Conservation (phyloP, 2,113 vertebrate genomes). For the Hippocampus abdominalis region DNA sequence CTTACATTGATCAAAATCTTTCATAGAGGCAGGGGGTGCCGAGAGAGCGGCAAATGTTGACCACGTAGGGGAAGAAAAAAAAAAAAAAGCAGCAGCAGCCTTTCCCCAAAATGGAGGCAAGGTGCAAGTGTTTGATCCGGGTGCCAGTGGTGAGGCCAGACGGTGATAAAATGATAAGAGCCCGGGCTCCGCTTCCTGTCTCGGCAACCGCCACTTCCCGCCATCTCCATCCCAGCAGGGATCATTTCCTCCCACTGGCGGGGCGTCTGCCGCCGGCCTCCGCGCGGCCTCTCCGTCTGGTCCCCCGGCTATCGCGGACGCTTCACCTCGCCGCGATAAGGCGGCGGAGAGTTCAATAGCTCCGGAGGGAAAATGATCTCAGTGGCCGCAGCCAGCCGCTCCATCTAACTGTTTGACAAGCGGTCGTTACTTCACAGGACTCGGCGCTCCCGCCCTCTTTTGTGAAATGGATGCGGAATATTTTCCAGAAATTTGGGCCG, state of each 20-base stretch:
- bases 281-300: background rate
- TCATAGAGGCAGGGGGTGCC: too few relatives aligned
- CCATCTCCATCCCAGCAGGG: conserved; percentile 31
- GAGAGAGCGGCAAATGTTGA: too few relatives aligned
- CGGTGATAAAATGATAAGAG: conserved; percentile 52
- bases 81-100: background rate
- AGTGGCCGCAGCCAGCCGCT: background rate
- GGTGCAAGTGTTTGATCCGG: conserved; percentile 53
- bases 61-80: background rate
- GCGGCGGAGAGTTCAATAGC: conserved; percentile 42
- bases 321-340: conserved; percentile 31
- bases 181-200: conserved; percentile 54
- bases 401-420: background rate
- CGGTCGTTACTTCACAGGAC: conserved; percentile 23
- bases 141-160: conserved; percentile 19
- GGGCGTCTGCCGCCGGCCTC: conserved; percentile 25
- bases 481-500: conserved; percentile 51
- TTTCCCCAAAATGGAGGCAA: conserved; percentile 38
- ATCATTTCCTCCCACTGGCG: conserved; percentile 50
- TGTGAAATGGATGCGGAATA: conserved; percentile 55
- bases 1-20: too few relatives aligned
- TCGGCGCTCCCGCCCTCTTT: conserved; percentile 32
- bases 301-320: conserved; percentile 7
- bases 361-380: background rate
- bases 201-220: conserved; percentile 44